These are phyloP conservation scores for Ginglymostoma cirratum DNA, from an alignment of 2,113 vertebrate species.

Conservation along the genomic window DNA sequence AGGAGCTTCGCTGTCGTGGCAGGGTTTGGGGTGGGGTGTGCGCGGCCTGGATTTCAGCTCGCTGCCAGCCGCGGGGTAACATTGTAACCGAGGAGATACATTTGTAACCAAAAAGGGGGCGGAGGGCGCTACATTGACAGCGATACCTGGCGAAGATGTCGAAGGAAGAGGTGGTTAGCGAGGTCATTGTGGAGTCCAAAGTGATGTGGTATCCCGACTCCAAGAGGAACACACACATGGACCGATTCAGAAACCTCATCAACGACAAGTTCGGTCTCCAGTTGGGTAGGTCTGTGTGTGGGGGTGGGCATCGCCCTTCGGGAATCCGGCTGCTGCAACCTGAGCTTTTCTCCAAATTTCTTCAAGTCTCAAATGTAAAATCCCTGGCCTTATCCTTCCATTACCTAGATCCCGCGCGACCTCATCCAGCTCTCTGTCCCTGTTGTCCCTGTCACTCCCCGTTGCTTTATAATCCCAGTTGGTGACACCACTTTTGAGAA, in stretches of 20 bases:
- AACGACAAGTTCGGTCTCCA: conserved; percentile 65
- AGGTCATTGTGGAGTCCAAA: conserved; percentile 78
- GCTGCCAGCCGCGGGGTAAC: not conserved
- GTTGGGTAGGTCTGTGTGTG: conserved; percentile 67
- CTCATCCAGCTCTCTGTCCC: not conserved
- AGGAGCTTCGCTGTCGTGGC: too few species aligned
- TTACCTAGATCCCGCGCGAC: not conserved
- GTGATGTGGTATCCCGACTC: conserved; percentile 91
- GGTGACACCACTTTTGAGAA: not conserved
- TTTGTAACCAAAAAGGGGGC: too few species aligned
- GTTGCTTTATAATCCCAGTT: not conserved
- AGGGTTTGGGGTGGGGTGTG: not conserved
- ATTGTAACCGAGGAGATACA: too few species aligned
- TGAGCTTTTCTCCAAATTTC: not conserved
- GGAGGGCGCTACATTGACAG: too few species aligned
- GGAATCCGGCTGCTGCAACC: not conserved
- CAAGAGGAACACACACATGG: conserved; percentile 83
- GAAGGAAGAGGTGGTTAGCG: conserved; percentile 55
- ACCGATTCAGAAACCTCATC: conserved; percentile 73
- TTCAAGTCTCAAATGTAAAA: not conserved
- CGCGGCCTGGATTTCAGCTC: not conserved
- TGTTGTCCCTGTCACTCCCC: not conserved
- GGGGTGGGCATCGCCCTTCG: not conserved
- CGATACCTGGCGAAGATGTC: conserved; percentile 62
- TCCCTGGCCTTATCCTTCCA: not conserved